phyloP scores from a whole-genome alignment of 2,797 vertebrate species.

The Cynodonichthys magdalenae region DNA sequence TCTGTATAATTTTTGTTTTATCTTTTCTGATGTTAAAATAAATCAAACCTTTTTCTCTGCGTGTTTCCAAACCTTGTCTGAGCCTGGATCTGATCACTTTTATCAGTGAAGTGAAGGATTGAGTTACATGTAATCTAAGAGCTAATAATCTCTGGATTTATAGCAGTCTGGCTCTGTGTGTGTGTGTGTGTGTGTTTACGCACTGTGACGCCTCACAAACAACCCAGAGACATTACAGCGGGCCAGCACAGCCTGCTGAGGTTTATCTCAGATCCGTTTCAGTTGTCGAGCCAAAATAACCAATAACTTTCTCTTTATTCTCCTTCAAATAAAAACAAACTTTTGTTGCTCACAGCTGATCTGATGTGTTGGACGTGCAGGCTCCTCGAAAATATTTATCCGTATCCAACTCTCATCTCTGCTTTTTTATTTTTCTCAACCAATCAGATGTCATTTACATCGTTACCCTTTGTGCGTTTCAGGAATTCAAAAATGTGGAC shows the following conservation, averaged over 20 bases:
- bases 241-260: conserved; percentile 40
- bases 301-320: background rate
- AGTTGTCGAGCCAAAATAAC: conserved; percentile 1
- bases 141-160: conserved; percentile 33
- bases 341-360: background rate
- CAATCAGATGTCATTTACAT: no score
- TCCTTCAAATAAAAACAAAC: background rate
- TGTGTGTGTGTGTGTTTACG: background rate
- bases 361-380: background rate
- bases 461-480: conserved; percentile 28
- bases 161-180: conserved; percentile 33
- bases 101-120: conserved; percentile 12
- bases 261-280: conserved; percentile 20
- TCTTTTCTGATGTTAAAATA: no score
- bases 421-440: no score
- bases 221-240: conserved; percentile 1
- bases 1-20: no score
- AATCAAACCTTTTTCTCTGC: background rate
- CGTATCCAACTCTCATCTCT: no score
- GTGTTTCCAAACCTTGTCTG: conserved; percentile 2
- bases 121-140: conserved; percentile 24
- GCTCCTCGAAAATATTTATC: no score
- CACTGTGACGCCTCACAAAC: conserved; percentile 25
- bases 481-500: conserved; percentile 96
- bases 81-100: conserved; percentile 1